Evolutionary conservation across 2,797 vertebrate genomes (phyloP).

Genomic region (Labeo calbasu): DNA sequence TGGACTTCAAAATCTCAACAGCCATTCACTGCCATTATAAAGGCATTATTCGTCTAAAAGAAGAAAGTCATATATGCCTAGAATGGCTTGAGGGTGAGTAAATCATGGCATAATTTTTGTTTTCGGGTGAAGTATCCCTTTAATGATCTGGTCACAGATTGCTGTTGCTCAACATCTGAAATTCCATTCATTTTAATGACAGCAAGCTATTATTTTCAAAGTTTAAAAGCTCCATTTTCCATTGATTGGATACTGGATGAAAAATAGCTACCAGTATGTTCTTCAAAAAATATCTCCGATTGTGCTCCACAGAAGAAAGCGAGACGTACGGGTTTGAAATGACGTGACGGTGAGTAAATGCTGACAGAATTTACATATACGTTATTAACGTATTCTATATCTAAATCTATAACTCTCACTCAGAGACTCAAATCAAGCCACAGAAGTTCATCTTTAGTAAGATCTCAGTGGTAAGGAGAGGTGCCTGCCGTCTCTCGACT

Average conservation of each 20-base stretch:
- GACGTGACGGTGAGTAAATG: not conserved
- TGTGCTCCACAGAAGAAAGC: not conserved
- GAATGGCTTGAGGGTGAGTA: too few species aligned
- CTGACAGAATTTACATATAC: not conserved
- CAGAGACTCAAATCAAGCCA: conserved; percentile 8
- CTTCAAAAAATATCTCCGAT: not conserved
- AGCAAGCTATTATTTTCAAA: not conserved
- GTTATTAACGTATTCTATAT: not conserved
- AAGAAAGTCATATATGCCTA: too few species aligned
- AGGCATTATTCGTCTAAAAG: too few species aligned
- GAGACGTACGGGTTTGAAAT: not conserved
- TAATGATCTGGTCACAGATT: not conserved
- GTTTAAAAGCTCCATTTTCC: not conserved
- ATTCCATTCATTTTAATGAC: not conserved
- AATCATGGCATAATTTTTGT: too few species aligned
- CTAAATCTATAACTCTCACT: not conserved
- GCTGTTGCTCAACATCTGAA: not conserved
- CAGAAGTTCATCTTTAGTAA: conserved; percentile 36
- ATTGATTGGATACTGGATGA: not conserved
- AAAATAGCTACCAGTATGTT: not conserved
- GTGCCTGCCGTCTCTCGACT: conserved; percentile 28
- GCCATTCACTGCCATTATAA: too few species aligned
- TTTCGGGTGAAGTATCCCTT: too few species aligned
- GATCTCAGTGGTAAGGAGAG: conserved; percentile 32
- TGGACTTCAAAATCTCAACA: too few species aligned